phyloP scores from a whole-genome alignment of 2,113 vertebrate species.

The Marmota flaviventris region DNA sequence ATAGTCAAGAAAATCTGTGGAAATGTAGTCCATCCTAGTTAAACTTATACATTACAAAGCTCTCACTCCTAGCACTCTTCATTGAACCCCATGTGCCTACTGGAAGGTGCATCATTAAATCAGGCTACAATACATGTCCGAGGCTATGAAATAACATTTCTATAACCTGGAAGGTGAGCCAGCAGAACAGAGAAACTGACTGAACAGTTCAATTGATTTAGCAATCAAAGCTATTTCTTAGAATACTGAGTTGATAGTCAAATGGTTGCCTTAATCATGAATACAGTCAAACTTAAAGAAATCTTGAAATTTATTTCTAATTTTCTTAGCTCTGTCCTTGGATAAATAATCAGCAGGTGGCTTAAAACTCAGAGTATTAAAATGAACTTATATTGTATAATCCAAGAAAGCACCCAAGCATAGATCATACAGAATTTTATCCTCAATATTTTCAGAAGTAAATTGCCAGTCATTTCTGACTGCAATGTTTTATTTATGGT shows the following conservation, averaged over 20 bases:
- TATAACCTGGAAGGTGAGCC: neutral
- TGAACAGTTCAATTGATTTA: conserved; percentile 55
- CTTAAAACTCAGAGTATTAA: conserved; percentile 56
- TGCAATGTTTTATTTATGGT: conserved; percentile 46
- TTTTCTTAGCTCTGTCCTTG: conserved; percentile 40
- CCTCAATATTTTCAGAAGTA: conserved; percentile 11
- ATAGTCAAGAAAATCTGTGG: neutral
- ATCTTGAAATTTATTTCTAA: conserved; percentile 53
- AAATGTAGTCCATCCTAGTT: neutral
- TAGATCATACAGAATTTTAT: conserved; percentile 32
- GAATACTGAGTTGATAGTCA: conserved; percentile 39
- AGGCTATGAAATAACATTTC: neutral
- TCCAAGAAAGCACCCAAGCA: conserved; percentile 41
- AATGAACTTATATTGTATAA: conserved; percentile 37
- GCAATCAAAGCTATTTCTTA: conserved; percentile 63
- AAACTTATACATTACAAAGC: neutral
- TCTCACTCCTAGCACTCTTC: neutral
- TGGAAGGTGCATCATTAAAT: neutral
- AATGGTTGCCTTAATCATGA: conserved; percentile 60
- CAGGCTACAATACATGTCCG: neutral
- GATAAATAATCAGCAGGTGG: conserved; percentile 59
- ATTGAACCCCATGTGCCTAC: neutral
- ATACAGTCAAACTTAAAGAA: conserved; percentile 40
- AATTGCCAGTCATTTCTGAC: conserved; percentile 48
- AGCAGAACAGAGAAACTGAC: neutral